Conservation (phyloP, 37 sponge, comb jelly and placozoan species). For the Lycopodina hypogea region DNA sequence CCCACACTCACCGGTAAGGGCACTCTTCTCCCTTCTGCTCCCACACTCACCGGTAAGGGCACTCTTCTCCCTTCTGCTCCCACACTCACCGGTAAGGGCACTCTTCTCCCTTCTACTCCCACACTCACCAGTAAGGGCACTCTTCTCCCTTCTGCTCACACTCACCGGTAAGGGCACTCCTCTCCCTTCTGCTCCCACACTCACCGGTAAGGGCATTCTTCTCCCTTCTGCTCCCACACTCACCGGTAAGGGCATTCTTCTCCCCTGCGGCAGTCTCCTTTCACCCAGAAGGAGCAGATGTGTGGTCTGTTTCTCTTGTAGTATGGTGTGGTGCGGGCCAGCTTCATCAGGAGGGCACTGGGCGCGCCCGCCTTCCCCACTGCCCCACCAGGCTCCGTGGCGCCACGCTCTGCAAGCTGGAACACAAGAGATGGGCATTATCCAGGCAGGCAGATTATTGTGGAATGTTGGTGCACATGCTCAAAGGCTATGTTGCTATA, state of each 20-base stretch:
- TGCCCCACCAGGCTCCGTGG: constrained; percentile 73
- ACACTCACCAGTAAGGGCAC: too few species aligned
- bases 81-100: too few species aligned
- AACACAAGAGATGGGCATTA: background rate
- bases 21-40: background rate
- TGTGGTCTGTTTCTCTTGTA: constrained; percentile 98
- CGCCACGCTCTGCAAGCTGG: constrained; percentile 47
- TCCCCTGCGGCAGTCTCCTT: constrained; percentile 97
- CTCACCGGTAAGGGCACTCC: too few species aligned
- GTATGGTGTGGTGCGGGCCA: constrained; percentile 93
- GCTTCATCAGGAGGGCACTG: constrained; percentile 81
- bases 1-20: too few species aligned
- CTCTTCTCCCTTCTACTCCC: background rate
- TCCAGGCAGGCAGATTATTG: too few species aligned
- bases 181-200: background rate
- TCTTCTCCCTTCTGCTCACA: too few species aligned
- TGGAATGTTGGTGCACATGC: too few species aligned
- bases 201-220: too few species aligned
- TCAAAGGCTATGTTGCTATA: too few species aligned
- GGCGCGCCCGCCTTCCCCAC: constrained; percentile 88
- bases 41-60: too few species aligned
- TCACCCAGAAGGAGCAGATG: constrained; percentile 99
- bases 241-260: constrained; percentile 94
- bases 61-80: background rate
- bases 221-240: background rate